Base-by-base conservation (phyloP, 2,113 vertebrate species). In the Axis porcinus region DNA sequence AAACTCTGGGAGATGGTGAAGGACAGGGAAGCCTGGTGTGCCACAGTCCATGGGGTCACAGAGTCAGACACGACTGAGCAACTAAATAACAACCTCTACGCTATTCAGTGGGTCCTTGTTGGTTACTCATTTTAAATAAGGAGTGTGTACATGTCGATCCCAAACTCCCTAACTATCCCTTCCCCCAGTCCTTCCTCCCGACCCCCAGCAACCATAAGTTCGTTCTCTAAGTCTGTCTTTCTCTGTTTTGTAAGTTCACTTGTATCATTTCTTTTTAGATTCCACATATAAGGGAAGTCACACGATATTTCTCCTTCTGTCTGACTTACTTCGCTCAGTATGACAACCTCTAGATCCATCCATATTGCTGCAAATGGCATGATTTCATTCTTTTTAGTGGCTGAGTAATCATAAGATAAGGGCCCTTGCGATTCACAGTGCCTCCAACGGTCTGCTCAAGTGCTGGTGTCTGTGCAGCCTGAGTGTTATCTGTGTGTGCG, bases 361-460 rank as follows among this genome's bases (percentile, higher is more conserved):
- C 70, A 76, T 23, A 43, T 43, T 43, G 70, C 23, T 27, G 70
- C 40, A 76, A 76, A 76, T 27, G 40, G 15, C 40, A 27, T 43
- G 6, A 76, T 76, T 76, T 76, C 21, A 27, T 43, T 43, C 40
- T 27, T 76, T 76, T 76, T 7, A 27, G 40, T 76, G 40, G 23
- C 23, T 43, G 40, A 43, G 23, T 76, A 76, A 27, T 43, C 70
- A 25, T 25, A 27, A 40, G n/a, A 74, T 25, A 36, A 86, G 47
- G 33, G 1, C 0, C 7, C 8, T 17, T 21, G 30, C 0, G 0
- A 11, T 14, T 74, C 57, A 14, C 8, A 6, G 5, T 5, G 25
- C 57, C 28, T 12, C 67, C 21, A 5, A 9, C 0, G 25, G 78
- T 27, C 27, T 19, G 3, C 13, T 3, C 58, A 70, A 15, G 55